phyloP scores from a whole-genome alignment of 1,140 invertebrate species.

The Augochlora pura region DNA sequence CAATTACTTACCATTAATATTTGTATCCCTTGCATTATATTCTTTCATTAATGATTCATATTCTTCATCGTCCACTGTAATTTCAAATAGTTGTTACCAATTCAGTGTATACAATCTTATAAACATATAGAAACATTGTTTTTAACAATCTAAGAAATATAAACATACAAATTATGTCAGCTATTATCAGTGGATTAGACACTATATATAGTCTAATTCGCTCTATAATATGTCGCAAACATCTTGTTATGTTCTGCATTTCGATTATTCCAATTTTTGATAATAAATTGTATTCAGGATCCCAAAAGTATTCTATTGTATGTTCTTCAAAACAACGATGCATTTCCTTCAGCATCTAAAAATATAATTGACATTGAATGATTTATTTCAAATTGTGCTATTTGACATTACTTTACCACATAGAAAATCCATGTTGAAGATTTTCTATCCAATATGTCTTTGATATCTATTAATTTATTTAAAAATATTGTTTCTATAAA shows the following conservation, averaged over 20 bases:
- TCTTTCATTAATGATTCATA: neutral
- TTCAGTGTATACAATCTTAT: neutral
- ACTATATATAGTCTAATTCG: slow-evolving; percentile 28
- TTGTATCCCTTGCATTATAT: neutral
- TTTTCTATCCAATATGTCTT: neutral
- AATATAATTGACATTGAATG: slow-evolving; percentile 19
- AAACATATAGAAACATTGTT: too few relatives aligned
- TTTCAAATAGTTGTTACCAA: neutral
- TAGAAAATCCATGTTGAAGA: slow-evolving; percentile 36
- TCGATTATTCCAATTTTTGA: neutral
- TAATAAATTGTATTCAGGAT: slow-evolving; percentile 60
- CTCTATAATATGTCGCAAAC: slow-evolving; percentile 50
- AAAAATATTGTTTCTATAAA: slow-evolving; percentile 69
- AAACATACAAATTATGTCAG: slow-evolving; percentile 61
- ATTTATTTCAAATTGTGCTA: neutral
- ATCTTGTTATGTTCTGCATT: slow-evolving; percentile 33
- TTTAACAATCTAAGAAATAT: neutral
- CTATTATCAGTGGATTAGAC: slow-evolving; percentile 42
- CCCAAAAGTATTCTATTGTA: slow-evolving; percentile 59
- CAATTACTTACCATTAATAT: neutral
- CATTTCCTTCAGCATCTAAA: slow-evolving; percentile 66
- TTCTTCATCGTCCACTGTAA: neutral
- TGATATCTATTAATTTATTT: slow-evolving; percentile 28
- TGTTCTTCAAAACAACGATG: slow-evolving; percentile 12
- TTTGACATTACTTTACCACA: slow-evolving; percentile 8